These are phyloP conservation scores for Schlechtendalia chinensis DNA, from an alignment of 1,140 invertebrate species.

Conservation along the genomic window DNA sequence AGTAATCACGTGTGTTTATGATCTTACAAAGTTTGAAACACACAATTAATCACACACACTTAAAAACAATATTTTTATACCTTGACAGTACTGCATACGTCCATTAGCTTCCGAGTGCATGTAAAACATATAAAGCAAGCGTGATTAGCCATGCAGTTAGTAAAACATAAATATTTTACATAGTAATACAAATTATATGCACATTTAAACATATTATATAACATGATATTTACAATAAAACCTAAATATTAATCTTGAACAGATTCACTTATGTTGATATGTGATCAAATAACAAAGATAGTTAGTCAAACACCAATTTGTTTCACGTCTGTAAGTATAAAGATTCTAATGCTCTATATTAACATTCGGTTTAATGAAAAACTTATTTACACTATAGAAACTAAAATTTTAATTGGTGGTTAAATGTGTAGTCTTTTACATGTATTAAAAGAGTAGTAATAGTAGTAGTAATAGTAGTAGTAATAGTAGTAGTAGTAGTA, in stretches of 20 bases:
- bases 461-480: not conserved
- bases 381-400: not conserved
- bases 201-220: conserved; percentile 3
- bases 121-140: conserved; percentile 51
- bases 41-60: not conserved
- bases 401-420: not conserved
- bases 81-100: conserved; percentile 87
- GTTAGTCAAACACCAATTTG: not conserved
- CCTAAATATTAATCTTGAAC: not conserved
- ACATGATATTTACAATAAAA: not conserved
- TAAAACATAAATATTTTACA: not conserved
- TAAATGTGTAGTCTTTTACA: not conserved
- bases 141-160: conserved; percentile 47
- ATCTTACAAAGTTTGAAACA: not conserved
- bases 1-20: not conserved
- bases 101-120: conserved; percentile 76
- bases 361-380: not conserved
- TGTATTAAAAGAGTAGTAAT: not conserved
- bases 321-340: not conserved
- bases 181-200: conserved; percentile 9
- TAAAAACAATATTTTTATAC: conserved; percentile 63
- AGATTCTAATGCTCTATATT: not conserved
- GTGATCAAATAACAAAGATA: not conserved
- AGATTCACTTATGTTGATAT: not conserved
- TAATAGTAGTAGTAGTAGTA: not conserved